Conservation (phyloP, 2,797 vertebrate genomes). For the Novumbra hubbsi region DNA sequence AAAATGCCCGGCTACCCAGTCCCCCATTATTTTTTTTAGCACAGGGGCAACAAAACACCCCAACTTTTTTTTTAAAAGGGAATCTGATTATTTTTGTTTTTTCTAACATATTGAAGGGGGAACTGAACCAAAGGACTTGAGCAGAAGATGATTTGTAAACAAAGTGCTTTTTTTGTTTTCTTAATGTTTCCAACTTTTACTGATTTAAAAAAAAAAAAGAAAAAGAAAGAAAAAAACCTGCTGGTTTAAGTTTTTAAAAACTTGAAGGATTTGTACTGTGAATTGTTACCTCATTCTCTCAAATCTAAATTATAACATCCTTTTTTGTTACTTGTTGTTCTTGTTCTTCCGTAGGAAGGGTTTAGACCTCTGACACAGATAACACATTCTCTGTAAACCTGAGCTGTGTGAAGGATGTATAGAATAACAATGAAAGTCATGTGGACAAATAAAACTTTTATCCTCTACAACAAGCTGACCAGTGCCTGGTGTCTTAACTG, state of each 20-base stretch:
- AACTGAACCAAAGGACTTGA: slow-evolving; percentile 72
- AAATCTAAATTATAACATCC: slow-evolving; percentile 84
- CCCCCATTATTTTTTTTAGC: slow-evolving; percentile 99
- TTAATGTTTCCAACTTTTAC: slow-evolving; percentile 84
- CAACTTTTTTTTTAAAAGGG: slow-evolving; percentile 79
- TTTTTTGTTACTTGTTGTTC: slow-evolving; percentile 69
- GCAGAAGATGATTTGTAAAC: slow-evolving; percentile 83
- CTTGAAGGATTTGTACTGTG: slow-evolving; percentile 99
- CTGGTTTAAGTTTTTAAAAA: slow-evolving; percentile 90
- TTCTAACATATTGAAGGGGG: slow-evolving; percentile 52
- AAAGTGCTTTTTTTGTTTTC: slow-evolving; percentile 69
- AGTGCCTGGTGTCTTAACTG: slow-evolving; percentile 81
- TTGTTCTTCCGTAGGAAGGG: slow-evolving; percentile 74
- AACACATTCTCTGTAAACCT: slow-evolving; percentile 82
- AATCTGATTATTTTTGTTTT: slow-evolving; percentile 59
- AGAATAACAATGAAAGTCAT: slow-evolving; percentile 78
- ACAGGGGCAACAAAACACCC: slow-evolving; percentile 79
- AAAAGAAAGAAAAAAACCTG: slow-evolving; percentile 60
- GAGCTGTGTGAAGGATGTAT: slow-evolving; percentile 94
- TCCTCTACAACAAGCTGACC: slow-evolving; percentile 81
- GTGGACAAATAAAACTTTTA: slow-evolving; percentile 90
- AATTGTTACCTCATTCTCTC: slow-evolving; percentile 96
- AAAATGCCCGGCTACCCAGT: slow-evolving; percentile 97
- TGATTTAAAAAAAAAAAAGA: slow-evolving; percentile 28
- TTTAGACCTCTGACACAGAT: slow-evolving; percentile 75